Evolutionary conservation across 2,797 vertebrate genomes (phyloP).

Genomic region (Phyllotis vaccarum): DNA sequence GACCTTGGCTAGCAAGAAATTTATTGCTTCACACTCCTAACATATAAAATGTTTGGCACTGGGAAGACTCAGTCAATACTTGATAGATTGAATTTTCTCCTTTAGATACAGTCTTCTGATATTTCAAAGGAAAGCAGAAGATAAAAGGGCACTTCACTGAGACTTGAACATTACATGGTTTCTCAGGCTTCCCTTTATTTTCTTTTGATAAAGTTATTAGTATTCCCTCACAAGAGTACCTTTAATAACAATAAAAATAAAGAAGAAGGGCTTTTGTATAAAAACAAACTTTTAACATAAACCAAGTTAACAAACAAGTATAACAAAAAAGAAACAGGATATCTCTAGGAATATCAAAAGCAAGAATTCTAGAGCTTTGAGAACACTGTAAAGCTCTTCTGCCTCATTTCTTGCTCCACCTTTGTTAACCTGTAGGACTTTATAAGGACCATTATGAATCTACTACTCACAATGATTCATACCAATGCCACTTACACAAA

Average conservation of each 20-base stretch:
- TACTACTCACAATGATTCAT: neutral
- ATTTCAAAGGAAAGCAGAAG: neutral
- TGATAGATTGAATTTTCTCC: conserved; percentile 26
- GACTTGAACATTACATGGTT: neutral
- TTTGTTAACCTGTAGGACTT: neutral
- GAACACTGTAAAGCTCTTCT: accelerated
- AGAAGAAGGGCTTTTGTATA: neutral
- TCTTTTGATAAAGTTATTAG: neutral
- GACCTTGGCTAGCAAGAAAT: neutral
- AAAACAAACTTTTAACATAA: conserved; percentile 21
- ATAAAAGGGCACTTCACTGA: neutral
- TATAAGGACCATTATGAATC: neutral
- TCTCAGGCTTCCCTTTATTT: neutral
- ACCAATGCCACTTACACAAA: neutral
- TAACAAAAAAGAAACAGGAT: neutral
- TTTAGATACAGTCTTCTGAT: neutral
- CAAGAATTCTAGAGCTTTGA: neutral
- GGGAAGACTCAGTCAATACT: neutral
- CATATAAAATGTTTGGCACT: neutral
- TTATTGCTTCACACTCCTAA: neutral
- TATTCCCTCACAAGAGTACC: neutral
- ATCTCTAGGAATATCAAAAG: neutral
- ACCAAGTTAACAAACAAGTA: neutral
- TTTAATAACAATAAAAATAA: conserved; percentile 39
- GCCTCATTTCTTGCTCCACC: accelerated